These are phyloP conservation scores for Scolopax mira DNA, from an alignment of 2,113 vertebrate species.

Conservation along the genomic window DNA sequence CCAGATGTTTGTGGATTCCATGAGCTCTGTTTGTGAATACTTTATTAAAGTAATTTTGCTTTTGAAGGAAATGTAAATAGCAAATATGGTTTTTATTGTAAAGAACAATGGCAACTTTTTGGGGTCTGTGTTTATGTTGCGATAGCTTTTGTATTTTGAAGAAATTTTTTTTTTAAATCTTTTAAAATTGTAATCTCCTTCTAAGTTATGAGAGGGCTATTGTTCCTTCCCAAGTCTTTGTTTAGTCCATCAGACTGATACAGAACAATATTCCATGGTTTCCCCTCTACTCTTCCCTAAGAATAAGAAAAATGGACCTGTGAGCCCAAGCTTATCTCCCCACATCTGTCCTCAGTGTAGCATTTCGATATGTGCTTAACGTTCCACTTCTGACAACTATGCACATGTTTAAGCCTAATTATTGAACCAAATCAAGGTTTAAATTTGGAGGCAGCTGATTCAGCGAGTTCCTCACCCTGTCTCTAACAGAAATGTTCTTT, in stretches of 20 bases:
- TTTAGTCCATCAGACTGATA: background rate
- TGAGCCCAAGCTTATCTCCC: background rate
- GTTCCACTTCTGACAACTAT: background rate
- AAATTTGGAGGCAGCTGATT: background rate
- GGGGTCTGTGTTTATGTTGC: background rate
- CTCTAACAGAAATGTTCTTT: background rate
- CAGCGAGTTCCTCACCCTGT: background rate
- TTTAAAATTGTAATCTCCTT: background rate
- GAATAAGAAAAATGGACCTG: background rate
- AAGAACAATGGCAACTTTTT: background rate
- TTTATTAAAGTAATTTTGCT: conserved; percentile 23
- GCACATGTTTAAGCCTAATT: background rate
- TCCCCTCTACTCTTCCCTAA: background rate
- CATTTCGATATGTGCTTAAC: background rate
- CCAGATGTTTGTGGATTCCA: conserved; percentile 58
- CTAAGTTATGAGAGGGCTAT: background rate
- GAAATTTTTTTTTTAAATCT: background rate
- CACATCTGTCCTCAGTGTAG: background rate
- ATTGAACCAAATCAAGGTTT: conserved; percentile 1
- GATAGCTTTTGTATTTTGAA: conserved; percentile 1
- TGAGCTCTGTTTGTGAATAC: conserved; percentile 32
- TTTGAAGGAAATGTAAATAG: conserved; percentile 28
- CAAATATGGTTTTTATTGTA: conserved; percentile 53
- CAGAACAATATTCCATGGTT: background rate
- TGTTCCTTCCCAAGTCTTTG: background rate